Evolutionary conservation across 2,797 vertebrate genomes (phyloP).

Genomic region (Neosilurus hyrtlii): DNA sequence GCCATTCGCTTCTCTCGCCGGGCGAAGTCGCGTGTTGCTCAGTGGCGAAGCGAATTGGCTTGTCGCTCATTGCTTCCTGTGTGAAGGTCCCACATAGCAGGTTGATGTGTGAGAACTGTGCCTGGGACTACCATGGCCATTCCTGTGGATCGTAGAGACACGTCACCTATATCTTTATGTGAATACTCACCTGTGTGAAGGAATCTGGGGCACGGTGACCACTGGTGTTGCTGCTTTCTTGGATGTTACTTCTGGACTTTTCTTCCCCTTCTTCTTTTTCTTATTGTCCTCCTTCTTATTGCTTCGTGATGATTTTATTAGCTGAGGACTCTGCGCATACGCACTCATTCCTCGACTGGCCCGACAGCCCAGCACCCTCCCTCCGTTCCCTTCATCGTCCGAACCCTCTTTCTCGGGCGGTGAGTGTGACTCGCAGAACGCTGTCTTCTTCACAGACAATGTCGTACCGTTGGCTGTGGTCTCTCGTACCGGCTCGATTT

Average conservation of each 20-base stretch:
- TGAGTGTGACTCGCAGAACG: conserved; percentile 81
- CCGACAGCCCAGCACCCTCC: conserved; percentile 62
- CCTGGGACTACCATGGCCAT: no score
- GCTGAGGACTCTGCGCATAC: conserved; percentile 67
- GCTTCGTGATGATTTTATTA: conserved; percentile 66
- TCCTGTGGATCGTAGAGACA: no score
- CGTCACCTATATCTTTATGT: no score
- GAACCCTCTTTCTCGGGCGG: conserved; percentile 65
- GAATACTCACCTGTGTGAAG: conserved; percentile 58
- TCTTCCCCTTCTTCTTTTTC: conserved; percentile 88
- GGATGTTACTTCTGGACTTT: conserved; percentile 66
- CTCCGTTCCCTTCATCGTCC: conserved; percentile 65
- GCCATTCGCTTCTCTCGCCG: no score
- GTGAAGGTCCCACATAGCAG: no score
- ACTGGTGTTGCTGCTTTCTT: conserved; percentile 68
- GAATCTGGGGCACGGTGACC: conserved; percentile 78
- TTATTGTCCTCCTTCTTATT: conserved; percentile 76
- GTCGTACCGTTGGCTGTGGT: conserved; percentile 82
- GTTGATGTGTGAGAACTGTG: no score
- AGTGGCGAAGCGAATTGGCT: no score
- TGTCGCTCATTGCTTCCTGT: no score
- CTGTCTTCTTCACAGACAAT: conserved; percentile 86
- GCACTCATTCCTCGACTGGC: conserved; percentile 72
- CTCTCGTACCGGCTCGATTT: conserved; percentile 85
- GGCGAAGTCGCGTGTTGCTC: no score